Base-by-base conservation (phyloP, 2,888 invertebrate species). In the Synergus laeviventris region DNA sequence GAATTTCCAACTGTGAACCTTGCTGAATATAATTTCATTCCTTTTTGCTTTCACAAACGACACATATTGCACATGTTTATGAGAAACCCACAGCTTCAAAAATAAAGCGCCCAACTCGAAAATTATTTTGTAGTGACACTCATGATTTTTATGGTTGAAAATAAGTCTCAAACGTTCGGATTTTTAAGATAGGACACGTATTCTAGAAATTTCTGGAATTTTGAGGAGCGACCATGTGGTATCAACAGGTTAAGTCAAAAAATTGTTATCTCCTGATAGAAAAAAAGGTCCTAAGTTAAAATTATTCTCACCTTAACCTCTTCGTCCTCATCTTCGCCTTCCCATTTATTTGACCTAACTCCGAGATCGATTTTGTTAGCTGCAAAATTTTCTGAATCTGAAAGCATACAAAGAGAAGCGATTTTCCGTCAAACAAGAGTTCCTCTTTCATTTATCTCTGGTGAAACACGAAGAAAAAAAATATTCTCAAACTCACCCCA, bases 241-340 rank as follows among this genome's bases (percentile, higher is more conserved):
- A 79, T 66, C 64, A 77, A 73, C 76, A 86, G 87, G 87, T 87
- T 87, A 87, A 78, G 83, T 78, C 31, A 49, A 56, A 74, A 16
- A n/a, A 42, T n/a, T 39, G 21, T 16, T 54, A 42, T 62, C 1
- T 14, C 45, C 36, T 21, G 73, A 14, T 11, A 14, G 24, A 49
- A 18, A 54, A 70, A 42, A 56, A 66, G 31, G 24, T 16, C 16
- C 21, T 9, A 9, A 3, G 8, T 9, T 42, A 76, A 78, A 21
- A n/a, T 14, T 11, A 24, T 16, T 76, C 74, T 81, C 91, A 96
- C 96, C 94, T 96, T 96, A 86, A 97, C 96, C 85, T 94, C 94
- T 75, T 97, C 96, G 77, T 97, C 97, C 89, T 96, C 96, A 91
- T 97, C 97, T 89, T 97, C 97, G 86, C 96, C 97, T 91, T 95